These are phyloP conservation scores for Panthera tigris DNA, from an alignment of 2,113 vertebrate species.

Conservation along the genomic window DNA sequence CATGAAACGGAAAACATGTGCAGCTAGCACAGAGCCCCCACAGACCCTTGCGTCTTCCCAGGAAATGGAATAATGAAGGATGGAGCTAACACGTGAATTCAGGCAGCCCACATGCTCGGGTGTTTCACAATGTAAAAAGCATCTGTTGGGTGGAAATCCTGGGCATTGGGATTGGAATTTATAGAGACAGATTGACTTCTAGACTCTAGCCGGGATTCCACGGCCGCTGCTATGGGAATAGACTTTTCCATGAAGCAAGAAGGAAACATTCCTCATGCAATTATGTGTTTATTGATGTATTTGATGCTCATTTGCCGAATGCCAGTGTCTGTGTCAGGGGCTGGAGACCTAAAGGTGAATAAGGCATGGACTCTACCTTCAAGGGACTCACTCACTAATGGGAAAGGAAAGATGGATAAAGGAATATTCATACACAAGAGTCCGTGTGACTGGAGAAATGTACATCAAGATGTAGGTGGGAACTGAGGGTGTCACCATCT, in stretches of 20 bases:
- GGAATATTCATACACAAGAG: not conserved
- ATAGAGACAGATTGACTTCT: constrained; percentile 70
- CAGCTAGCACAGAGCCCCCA: constrained; percentile 41
- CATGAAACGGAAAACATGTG: constrained; percentile 79
- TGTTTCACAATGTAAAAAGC: constrained; percentile 78
- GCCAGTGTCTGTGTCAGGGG: not conserved
- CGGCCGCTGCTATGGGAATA: constrained; percentile 47
- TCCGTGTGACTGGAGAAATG: not conserved
- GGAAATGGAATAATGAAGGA: constrained; percentile 77
- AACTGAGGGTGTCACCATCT: not conserved
- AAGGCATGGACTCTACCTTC: not conserved
- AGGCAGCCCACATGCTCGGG: constrained; percentile 59
- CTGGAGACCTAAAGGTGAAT: not conserved
- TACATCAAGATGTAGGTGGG: not conserved
- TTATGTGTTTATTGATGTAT: not conserved
- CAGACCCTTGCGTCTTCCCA: constrained; percentile 64
- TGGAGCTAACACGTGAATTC: constrained; percentile 60
- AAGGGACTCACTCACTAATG: not conserved
- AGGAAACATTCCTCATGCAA: not conserved
- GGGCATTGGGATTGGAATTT: constrained; percentile 66
- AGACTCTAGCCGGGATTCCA: constrained; percentile 18
- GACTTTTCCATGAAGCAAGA: constrained; percentile 51
- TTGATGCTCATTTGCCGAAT: not conserved
- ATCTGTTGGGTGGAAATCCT: constrained; percentile 76
- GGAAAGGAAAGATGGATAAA: not conserved